A percentile compares a stretch with the other conserved stretches of the same genome.
These are phyloP conservation scores for Sardina pilchardus DNA, from an alignment of 2,113 vertebrate species.

Conservation along the genomic window DNA sequence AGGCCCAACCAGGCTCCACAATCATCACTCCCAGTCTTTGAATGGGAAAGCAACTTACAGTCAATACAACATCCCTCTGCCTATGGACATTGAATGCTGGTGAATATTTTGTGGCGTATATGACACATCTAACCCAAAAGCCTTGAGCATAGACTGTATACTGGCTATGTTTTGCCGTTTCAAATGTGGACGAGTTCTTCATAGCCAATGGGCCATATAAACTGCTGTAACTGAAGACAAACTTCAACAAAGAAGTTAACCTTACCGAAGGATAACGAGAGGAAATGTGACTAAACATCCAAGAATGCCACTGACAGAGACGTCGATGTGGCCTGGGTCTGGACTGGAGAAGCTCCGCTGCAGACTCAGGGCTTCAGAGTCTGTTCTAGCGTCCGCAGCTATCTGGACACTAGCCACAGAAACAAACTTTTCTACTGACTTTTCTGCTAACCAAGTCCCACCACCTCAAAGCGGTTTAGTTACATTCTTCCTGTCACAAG, in stretches of 20 bases:
- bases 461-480: constrained; percentile 6
- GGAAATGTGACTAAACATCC: neutral
- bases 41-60: neutral
- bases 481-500: constrained; percentile 6
- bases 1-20: neutral
- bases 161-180: neutral
- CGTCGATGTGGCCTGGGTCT: neutral
- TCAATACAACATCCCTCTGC: no score
- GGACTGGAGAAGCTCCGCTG: neutral
- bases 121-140: neutral
- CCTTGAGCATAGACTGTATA: neutral
- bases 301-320: neutral
- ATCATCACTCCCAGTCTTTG: neutral
- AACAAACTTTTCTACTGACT: neutral
- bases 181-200: neutral
- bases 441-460: neutral
- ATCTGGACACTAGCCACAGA: neutral
- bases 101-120: neutral
- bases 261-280: neutral
- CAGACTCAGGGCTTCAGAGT: no score
- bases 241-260: neutral
- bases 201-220: neutral
- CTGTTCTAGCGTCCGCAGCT: neutral
- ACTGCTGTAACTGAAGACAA: neutral
- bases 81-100: neutral